A percentile compares a stretch with the other conserved stretches of the same genome.
phyloP scores from a whole-genome alignment of 1,140 invertebrate species.

The Cylas formicarius region DNA sequence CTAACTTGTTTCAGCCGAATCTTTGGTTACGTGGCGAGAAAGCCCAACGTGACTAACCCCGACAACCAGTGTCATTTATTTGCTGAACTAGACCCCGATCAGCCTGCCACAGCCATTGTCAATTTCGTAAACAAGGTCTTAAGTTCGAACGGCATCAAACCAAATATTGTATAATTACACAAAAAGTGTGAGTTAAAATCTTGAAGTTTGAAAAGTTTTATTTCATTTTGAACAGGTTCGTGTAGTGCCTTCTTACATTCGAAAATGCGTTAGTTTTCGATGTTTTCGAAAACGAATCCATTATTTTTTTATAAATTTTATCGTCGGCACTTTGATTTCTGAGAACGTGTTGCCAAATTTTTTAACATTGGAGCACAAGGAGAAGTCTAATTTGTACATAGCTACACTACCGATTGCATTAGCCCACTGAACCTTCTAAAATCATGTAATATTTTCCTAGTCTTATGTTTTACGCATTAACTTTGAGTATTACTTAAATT shows the following conservation, averaged over 20 bases:
- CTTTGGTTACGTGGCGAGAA: slow-evolving; percentile 91
- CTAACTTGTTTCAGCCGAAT: slow-evolving; percentile 71
- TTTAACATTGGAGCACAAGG: too few species aligned
- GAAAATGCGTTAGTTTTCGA: slow-evolving; percentile 61
- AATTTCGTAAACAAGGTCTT: slow-evolving; percentile 93
- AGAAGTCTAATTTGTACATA: too few species aligned
- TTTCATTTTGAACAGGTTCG: background rate
- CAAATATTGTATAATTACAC: slow-evolving; percentile 60
- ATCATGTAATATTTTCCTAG: slow-evolving; percentile 19
- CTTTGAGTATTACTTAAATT: slow-evolving; percentile 8
- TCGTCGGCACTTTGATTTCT: slow-evolving; percentile 2
- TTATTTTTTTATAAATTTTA: slow-evolving; percentile 10
- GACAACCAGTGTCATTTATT: slow-evolving; percentile 97
- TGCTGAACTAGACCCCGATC: slow-evolving; percentile 89
- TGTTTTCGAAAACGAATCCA: slow-evolving; percentile 45
- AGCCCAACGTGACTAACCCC: slow-evolving; percentile 64
- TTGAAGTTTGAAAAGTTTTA: slow-evolving; percentile 8
- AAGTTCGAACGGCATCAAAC: slow-evolving; percentile 52
- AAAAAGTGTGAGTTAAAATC: slow-evolving; percentile 28
- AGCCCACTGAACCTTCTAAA: too few species aligned
- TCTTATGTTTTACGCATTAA: slow-evolving; percentile 9
- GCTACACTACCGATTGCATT: too few species aligned
- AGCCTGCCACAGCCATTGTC: slow-evolving; percentile 91
- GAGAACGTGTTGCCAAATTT: slow-evolving; percentile 7
- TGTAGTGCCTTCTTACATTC: slow-evolving; percentile 10